phyloP scores from a whole-genome alignment of 2,113 vertebrate species.

The Hemichromis elongatus region DNA sequence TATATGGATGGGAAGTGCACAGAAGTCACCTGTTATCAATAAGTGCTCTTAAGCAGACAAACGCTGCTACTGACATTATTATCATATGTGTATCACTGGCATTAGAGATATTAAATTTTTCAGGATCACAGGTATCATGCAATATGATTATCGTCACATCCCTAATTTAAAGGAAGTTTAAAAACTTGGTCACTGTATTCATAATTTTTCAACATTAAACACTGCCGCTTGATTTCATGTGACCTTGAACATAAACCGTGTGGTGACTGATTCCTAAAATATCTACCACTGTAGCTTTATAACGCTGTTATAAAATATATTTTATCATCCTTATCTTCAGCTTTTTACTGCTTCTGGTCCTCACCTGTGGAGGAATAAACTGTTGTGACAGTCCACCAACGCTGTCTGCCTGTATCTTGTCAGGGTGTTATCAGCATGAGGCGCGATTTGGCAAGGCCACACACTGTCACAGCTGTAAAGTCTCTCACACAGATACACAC shows the following conservation, averaged over 20 bases:
- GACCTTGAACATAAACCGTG: background rate
- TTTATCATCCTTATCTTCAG: background rate
- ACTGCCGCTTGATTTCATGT: background rate
- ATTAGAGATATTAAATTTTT: background rate
- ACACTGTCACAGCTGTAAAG: slow-evolving; percentile 69
- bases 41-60: background rate
- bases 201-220: background rate
- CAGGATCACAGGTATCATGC: background rate
- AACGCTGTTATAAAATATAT: background rate
- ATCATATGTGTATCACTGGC: background rate
- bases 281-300: background rate
- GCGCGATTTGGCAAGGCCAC: slow-evolving; percentile 61
- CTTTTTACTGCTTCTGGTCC: background rate
- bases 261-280: background rate
- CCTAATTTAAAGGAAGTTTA: background rate
- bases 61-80: background rate
- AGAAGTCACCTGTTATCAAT: background rate
- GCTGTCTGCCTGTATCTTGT: slow-evolving; percentile 61
- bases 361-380: slow-evolving; percentile 31
- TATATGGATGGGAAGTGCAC: background rate
- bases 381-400: slow-evolving; percentile 26
- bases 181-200: background rate
- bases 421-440: slow-evolving; percentile 65
- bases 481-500: slow-evolving; percentile 38
- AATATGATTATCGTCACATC: background rate